These are phyloP conservation scores for Ornithoptera alexandrae DNA, from an alignment of 2,888 invertebrate species.

Conservation along the genomic window DNA sequence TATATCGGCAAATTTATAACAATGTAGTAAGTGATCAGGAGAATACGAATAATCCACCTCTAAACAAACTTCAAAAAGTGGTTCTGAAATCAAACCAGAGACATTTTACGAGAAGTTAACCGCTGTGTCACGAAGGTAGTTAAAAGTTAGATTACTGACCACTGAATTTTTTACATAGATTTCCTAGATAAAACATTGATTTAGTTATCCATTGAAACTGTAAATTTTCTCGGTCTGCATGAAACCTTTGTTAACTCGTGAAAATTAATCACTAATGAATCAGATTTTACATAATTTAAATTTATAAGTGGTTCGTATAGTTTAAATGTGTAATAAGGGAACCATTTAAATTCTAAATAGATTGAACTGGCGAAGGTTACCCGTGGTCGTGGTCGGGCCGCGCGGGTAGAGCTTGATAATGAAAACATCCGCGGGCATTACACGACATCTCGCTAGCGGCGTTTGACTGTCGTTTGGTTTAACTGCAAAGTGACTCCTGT, in stretches of 20 bases:
- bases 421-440: conserved; percentile 46
- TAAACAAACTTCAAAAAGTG: too few relatives aligned
- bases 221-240: background rate
- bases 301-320: background rate
- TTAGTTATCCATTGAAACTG: background rate
- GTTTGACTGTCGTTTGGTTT: background rate
- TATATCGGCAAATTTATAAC: too few relatives aligned
- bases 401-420: conserved; percentile 44
- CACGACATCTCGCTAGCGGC: background rate
- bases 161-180: too few relatives aligned
- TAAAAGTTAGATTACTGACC: too few relatives aligned
- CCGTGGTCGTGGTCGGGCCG: conserved; percentile 16
- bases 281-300: background rate
- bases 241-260: too few relatives aligned
- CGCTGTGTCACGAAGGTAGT: too few relatives aligned
- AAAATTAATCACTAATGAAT: background rate
- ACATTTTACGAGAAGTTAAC: too few relatives aligned
- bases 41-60: too few relatives aligned
- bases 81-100: too few relatives aligned
- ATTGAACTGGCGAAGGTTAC: conserved; percentile 49
- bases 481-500: background rate
- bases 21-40: too few relatives aligned
- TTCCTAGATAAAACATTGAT: too few relatives aligned
- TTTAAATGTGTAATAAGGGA: conserved; percentile 39
- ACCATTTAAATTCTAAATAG: conserved; percentile 59